Evolutionary conservation across 2,888 invertebrate genomes (phyloP), one percentile per base, ranked within the genome.

Genomic region (Cactoblastis cactorum): DNA sequence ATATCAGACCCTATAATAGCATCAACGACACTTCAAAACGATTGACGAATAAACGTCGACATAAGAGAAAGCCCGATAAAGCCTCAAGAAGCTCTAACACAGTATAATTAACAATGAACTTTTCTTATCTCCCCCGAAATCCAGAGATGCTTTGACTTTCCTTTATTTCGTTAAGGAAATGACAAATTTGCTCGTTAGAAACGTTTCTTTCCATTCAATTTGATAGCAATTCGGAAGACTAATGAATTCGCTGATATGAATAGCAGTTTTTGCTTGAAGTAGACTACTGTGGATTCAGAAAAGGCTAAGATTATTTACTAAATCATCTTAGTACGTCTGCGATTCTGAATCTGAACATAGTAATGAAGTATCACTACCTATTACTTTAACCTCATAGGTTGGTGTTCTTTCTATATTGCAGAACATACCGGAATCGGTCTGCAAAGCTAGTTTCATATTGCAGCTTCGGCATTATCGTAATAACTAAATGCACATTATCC

Each of bases 71-170:
- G 28, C 43, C 22, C 1, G 43, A 43, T 43, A 43, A 43, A 28
- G 28, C 46, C 6, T 9, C 9, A 14, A 45, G 46, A 47, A 47
- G 24, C 19, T 47, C 18, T 34, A 35, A 34, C 35, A 47, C 46
- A 33, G 35, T 47, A 47, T 47, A 47, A 47, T 47, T 47, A 47
- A 47, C 46, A 47, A 47, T 35, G 46, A 34, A 47, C 35, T 47
- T 47, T 46, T 46, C 46, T 46, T 47, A 47, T 47, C 46, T 47
- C 15, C 35, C 45, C 46, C 34, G 5, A 47, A 47, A 35, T 47
- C 46, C 46, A 35, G 12, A 35, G 19, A 35, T 22, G 46, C 34
- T 35, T 47, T 47, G 35, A 47, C 46, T 19, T n/a, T 35, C 34
- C 19, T 18, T 34, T 46, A 34, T 46, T 34, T 47, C 35, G 19